phyloP scores from a whole-genome alignment of 2,888 invertebrate species.

The Cephus rjabovi region DNA sequence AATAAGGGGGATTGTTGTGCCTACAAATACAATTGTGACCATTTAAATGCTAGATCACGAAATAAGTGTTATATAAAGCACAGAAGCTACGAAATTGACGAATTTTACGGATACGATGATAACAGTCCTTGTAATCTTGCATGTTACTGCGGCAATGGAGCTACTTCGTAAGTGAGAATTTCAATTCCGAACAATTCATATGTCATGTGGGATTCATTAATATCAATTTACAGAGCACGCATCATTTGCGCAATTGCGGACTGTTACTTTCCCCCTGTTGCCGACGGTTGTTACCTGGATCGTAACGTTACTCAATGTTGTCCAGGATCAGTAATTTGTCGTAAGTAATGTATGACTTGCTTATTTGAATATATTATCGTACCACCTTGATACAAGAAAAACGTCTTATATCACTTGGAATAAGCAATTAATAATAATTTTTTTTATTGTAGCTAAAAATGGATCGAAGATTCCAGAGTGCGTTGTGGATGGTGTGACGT shows the following conservation, averaged over 20 bases:
- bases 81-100: constrained; percentile 42
- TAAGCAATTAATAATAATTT: neutral
- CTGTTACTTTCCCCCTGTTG: constrained; percentile 24
- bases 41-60: constrained; percentile 32
- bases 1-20: constrained; percentile 46
- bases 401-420: neutral
- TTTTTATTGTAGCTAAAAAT: constrained; percentile 33
- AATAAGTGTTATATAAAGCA: constrained; percentile 50
- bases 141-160: constrained; percentile 33
- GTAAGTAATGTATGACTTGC: constrained; percentile 38
- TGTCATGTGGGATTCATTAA: no score
- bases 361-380: neutral
- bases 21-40: constrained; percentile 46
- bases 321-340: constrained; percentile 35
- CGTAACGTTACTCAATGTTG: constrained; percentile 33
- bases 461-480: constrained; percentile 40
- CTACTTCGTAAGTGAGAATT: constrained; percentile 1
- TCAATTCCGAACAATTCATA: no score
- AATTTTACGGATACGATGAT: constrained; percentile 42
- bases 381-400: neutral
- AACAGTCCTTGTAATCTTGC: constrained; percentile 44
- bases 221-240: constrained; percentile 26
- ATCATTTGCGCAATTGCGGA: constrained; percentile 45
- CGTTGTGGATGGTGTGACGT: constrained; percentile 45
- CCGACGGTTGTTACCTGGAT: constrained; percentile 37